Evolutionary conservation across 2,888 invertebrate genomes (phyloP).

Genomic region (Glomeris marginata): DNA sequence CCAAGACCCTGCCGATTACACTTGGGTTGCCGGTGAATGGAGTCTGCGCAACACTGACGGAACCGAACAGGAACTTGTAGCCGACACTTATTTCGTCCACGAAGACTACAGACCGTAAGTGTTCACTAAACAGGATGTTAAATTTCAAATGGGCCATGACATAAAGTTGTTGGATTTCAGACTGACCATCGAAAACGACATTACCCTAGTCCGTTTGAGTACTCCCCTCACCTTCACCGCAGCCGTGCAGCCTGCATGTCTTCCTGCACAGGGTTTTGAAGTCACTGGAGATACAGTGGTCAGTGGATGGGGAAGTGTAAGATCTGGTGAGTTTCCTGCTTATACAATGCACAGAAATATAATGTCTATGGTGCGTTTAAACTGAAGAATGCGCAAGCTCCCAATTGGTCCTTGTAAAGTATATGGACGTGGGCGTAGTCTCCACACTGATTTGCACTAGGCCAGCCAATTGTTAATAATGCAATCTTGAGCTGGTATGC

Average conservation of each 20-base stretch:
- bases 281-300: background rate
- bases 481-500: too few relatives aligned
- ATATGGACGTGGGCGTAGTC: too few relatives aligned
- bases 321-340: background rate
- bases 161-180: background rate
- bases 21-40: background rate
- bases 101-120: slow-evolving; percentile 2
- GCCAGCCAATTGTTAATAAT: too few relatives aligned
- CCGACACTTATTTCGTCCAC: background rate
- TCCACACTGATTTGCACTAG: too few relatives aligned
- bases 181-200: slow-evolving; percentile 1
- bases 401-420: too few relatives aligned
- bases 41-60: background rate
- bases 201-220: background rate
- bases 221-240: background rate
- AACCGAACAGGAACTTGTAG: background rate
- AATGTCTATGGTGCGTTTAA: background rate
- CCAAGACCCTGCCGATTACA: too few relatives aligned
- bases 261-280: background rate
- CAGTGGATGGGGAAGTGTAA: slow-evolving; percentile 6
- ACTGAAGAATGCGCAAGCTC: too few relatives aligned
- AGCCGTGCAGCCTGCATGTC: background rate
- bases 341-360: background rate
- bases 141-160: background rate
- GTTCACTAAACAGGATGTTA: background rate